Percentiles rank a stretch among this genome's conserved stretches.
These are phyloP conservation scores for Harpalus rubripes DNA, from an alignment of 2,888 invertebrate species.

Conservation along the genomic window DNA sequence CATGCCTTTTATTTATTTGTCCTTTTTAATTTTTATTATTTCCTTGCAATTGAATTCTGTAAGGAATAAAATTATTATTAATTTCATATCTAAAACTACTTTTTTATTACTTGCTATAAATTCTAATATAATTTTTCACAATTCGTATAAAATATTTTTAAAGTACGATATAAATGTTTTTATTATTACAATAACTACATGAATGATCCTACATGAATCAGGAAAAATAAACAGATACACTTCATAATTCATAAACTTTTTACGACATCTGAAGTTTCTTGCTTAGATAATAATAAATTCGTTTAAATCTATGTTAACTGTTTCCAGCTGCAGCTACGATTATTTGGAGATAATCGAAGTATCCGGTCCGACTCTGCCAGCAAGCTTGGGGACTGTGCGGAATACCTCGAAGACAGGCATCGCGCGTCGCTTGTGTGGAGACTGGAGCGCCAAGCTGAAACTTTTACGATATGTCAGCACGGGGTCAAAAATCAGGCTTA, in stretches of 20 bases:
- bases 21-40: no score
- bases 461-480: conserved; percentile 84
- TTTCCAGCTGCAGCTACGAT: conserved; percentile 87
- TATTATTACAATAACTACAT: not conserved
- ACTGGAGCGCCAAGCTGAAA: conserved; percentile 89
- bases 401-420: conserved; percentile 6
- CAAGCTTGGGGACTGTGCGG: conserved; percentile 67
- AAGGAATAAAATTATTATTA: no score
- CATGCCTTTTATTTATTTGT: no score
- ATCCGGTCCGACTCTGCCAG: conserved; percentile 68
- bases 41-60: no score
- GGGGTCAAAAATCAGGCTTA: conserved; percentile 82
- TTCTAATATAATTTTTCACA: no score
- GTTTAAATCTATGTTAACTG: conserved; percentile 17
- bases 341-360: conserved; percentile 84
- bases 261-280: not conserved
- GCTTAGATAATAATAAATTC: not conserved
- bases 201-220: not conserved
- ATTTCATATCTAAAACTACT: no score
- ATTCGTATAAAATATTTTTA: no score
- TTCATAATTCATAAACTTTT: not conserved
- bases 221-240: not conserved
- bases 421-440: conserved; percentile 84
- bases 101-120: no score
- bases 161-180: no score